These are phyloP conservation scores for Calycopis cecrops DNA, from an alignment of 1,140 invertebrate species.

Conservation along the genomic window DNA sequence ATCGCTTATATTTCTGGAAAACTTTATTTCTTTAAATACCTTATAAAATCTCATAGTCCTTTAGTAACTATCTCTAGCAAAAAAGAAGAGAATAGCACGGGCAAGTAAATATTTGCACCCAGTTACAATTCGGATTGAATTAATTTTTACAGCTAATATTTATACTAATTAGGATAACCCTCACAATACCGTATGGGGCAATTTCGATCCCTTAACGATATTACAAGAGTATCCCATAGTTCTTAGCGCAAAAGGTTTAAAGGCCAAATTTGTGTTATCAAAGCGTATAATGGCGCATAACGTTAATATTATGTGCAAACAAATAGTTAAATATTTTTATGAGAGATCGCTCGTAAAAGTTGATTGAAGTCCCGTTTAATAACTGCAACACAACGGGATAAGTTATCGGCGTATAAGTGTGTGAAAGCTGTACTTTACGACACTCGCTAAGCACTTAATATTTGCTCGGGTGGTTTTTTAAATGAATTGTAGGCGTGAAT, in stretches of 20 bases:
- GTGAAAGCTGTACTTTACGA: slow-evolving; percentile 45
- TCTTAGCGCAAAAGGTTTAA: slow-evolving; percentile 29
- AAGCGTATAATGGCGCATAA: slow-evolving; percentile 40
- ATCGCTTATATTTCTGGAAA: too few relatives aligned
- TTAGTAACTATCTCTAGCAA: too few relatives aligned
- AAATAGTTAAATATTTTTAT: slow-evolving; percentile 72
- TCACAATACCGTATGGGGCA: slow-evolving; percentile 24
- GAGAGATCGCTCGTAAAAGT: slow-evolving; percentile 64
- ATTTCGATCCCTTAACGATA: slow-evolving; percentile 22
- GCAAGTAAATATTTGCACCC: slow-evolving; percentile 1
- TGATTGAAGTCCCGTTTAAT: slow-evolving; percentile 66
- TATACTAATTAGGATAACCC: slow-evolving; percentile 47
- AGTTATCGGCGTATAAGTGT: slow-evolving; percentile 43
- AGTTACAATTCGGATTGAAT: slow-evolving; percentile 13
- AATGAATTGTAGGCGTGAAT: too few relatives aligned
- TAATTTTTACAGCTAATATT: slow-evolving; percentile 35
- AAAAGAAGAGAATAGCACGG: background rate
- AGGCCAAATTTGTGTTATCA: slow-evolving; percentile 32
- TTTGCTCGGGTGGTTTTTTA: slow-evolving; percentile 19
- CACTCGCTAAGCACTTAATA: slow-evolving; percentile 36
- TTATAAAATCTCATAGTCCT: too few relatives aligned
- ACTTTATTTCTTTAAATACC: too few relatives aligned
- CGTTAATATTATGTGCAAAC: slow-evolving; percentile 69
- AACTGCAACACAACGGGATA: slow-evolving; percentile 40
- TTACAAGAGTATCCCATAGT: slow-evolving; percentile 13